Evolutionary conservation across 2,113 vertebrate genomes (phyloP).

Genomic region (Ascaphus truei): DNA sequence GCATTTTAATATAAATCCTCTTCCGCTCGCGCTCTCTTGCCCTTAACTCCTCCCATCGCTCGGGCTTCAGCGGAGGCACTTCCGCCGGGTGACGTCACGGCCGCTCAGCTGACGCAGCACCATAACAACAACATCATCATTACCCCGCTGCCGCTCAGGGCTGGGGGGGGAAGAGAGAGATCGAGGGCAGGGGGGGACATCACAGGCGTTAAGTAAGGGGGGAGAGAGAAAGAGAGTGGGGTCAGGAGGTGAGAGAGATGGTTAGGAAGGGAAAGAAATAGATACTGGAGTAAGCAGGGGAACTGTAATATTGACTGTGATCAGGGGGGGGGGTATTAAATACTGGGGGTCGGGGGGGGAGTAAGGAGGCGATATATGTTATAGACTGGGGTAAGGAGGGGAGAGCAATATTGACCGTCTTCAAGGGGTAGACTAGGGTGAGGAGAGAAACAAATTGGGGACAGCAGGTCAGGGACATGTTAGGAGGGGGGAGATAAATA

Average conservation of each 20-base stretch:
- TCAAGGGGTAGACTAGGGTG: not conserved
- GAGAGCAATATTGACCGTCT: too few species aligned
- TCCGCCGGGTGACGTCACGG: not conserved
- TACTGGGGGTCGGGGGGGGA: not conserved
- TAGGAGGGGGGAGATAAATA: too few species aligned
- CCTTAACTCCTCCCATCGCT: not conserved
- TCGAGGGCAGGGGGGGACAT: not conserved
- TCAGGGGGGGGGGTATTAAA: not conserved
- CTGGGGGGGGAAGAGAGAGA: not conserved
- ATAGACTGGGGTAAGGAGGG: not conserved
- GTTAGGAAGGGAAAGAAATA: not conserved
- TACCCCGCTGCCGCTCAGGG: not conserved
- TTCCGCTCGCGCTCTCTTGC: too few species aligned
- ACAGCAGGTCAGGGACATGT: not conserved
- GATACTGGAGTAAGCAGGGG: not conserved
- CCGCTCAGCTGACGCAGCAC: conserved; percentile 22
- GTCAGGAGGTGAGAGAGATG: not conserved
- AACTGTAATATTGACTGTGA: not conserved
- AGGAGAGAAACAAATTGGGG: not conserved
- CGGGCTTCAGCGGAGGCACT: not conserved
- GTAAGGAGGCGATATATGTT: not conserved
- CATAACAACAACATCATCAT: conserved; percentile 32
- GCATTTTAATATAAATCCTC: too few species aligned
- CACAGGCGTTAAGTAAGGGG: not conserved
- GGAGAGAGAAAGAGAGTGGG: not conserved